Conservation (phyloP, 2,888 invertebrate genomes). For the Oscheius onirici region DNA sequence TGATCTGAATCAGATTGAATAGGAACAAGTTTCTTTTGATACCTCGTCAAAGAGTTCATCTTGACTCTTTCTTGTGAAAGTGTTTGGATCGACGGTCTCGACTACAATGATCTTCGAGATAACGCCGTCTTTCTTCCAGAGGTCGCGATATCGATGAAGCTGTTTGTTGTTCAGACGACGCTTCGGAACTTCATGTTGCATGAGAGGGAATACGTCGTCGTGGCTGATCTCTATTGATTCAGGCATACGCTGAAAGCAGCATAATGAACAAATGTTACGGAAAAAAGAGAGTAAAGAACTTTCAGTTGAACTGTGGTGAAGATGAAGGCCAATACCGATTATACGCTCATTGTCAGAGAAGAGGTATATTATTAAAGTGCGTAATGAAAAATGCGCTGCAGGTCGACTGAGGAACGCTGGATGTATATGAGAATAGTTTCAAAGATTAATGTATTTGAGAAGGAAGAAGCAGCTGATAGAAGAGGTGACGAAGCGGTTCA, state of each 20-base stretch:
- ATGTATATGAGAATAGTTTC: background rate
- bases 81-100: background rate
- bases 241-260: background rate
- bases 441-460: background rate
- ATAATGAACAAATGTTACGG: background rate
- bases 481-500: background rate
- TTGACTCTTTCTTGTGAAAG: background rate
- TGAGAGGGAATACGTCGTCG: slow-evolving; percentile 20
- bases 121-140: background rate
- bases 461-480: background rate
- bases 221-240: background rate
- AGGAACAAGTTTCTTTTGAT: background rate
- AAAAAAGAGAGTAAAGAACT: background rate
- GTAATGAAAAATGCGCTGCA: background rate
- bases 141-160: slow-evolving; percentile 2
- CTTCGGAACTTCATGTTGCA: background rate
- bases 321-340: too few relatives aligned
- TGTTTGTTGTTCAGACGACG: slow-evolving; percentile 15
- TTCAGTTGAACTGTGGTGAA: too few relatives aligned
- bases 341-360: too few relatives aligned
- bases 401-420: too few relatives aligned
- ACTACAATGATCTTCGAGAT: slow-evolving; percentile 15
- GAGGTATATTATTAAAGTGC: too few relatives aligned
- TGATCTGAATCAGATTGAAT: background rate
- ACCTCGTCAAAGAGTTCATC: slow-evolving; percentile 8